Evolutionary conservation across 2,797 vertebrate species (phyloP).

Genomic region (Scolopax bukidnonensis): DNA sequence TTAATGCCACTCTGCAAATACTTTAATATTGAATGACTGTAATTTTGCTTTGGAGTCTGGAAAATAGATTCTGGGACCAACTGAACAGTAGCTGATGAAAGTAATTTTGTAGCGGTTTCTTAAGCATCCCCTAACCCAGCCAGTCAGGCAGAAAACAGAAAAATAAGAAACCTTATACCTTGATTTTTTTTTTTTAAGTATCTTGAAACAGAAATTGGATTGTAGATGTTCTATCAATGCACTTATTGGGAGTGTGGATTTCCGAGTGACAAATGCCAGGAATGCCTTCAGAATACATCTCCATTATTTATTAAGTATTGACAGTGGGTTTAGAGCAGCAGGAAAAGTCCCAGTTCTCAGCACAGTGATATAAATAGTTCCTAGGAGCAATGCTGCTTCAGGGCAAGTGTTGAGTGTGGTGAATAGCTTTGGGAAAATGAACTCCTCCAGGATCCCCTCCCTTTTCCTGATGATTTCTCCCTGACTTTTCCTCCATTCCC

Average conservation of each 20-base stretch:
- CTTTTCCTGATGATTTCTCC: background rate
- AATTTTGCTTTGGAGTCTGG: conserved; percentile 37
- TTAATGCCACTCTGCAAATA: conserved; percentile 17
- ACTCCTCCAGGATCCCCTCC: background rate
- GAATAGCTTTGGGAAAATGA: background rate
- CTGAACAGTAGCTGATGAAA: conserved; percentile 12
- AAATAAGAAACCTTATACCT: background rate
- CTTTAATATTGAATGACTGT: conserved; percentile 1
- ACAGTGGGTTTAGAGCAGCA: conserved; percentile 17
- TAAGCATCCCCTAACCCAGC: background rate
- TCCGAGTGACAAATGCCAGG: background rate
- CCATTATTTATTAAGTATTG: conserved; percentile 46
- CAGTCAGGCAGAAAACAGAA: background rate
- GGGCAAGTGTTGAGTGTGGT: background rate
- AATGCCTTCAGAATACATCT: background rate
- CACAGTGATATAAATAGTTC: background rate
- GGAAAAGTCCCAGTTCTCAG: background rate
- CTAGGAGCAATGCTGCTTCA: background rate
- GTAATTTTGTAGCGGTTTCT: conserved; percentile 5
- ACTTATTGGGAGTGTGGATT: background rate
- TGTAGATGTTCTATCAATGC: background rate
- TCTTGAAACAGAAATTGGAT: background rate
- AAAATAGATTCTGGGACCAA: conserved; percentile 27
- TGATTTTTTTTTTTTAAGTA: background rate
- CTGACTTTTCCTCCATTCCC: background rate